Evolutionary conservation across 1,140 invertebrate genomes (phyloP).

Genomic region (Hycleus cichorii): DNA sequence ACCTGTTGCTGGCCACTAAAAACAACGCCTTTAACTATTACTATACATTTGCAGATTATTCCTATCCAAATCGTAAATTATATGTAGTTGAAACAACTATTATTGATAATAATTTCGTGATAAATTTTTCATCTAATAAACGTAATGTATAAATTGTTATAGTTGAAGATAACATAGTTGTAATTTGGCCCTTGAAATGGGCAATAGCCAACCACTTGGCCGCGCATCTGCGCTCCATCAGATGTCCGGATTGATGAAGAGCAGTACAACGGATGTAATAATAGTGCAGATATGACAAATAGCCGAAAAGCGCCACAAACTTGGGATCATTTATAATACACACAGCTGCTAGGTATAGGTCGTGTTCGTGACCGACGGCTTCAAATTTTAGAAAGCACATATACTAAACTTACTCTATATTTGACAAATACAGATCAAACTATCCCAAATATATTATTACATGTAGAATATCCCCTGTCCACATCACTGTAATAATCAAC

Average conservation of each 20-base stretch:
- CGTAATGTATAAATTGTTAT: too few relatives aligned
- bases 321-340: conserved; percentile 42
- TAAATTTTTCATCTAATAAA: too few relatives aligned
- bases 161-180: background rate
- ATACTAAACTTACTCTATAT: background rate
- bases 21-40: conserved; percentile 20
- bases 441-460: too few relatives aligned
- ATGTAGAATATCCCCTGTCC: too few relatives aligned
- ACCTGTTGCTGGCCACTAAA: conserved; percentile 30
- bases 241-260: conserved; percentile 28
- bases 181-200: conserved; percentile 1
- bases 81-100: too few relatives aligned
- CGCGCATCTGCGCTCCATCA: conserved; percentile 27
- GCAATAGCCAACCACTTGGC: background rate
- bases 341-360: conserved; percentile 36
- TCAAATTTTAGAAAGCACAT: conserved; percentile 1
- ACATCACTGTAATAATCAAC: too few relatives aligned
- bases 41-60: conserved; percentile 16
- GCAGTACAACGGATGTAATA: conserved; percentile 35
- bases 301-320: conserved; percentile 40
- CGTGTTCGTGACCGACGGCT: conserved; percentile 32
- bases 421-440: background rate
- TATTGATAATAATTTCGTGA: too few relatives aligned
- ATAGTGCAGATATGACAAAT: conserved; percentile 42
- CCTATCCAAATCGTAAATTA: too few relatives aligned